These are phyloP conservation scores for Stenurella melanura DNA, from an alignment of 2,888 invertebrate species.

Conservation along the genomic window DNA sequence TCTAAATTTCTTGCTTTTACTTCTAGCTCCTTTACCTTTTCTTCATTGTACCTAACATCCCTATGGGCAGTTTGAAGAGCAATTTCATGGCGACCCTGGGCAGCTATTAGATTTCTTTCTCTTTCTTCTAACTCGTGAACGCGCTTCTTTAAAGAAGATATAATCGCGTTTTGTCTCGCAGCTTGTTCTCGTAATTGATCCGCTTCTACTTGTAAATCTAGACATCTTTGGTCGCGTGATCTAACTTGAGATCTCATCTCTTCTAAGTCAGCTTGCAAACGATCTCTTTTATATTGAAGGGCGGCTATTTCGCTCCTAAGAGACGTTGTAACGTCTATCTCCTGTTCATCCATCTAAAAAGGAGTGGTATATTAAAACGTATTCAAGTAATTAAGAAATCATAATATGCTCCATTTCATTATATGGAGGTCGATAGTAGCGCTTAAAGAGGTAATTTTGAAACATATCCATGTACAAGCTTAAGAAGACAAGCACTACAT, in stretches of 20 bases:
- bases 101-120: constrained; percentile 81
- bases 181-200: constrained; percentile 88
- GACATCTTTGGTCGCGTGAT: constrained; percentile 81
- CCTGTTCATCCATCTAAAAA: constrained; percentile 77
- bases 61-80: constrained; percentile 85
- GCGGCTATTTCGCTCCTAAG: constrained; percentile 90
- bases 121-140: constrained; percentile 87
- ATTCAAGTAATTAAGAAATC: not conserved
- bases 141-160: constrained; percentile 86
- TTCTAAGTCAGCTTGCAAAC: constrained; percentile 83
- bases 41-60: constrained; percentile 79
- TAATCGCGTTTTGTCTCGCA: constrained; percentile 87
- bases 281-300: constrained; percentile 88
- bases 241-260: constrained; percentile 80
- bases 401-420: not conserved
- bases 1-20: constrained; percentile 84
- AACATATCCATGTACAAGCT: too few relatives aligned
- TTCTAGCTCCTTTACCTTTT: constrained; percentile 85
- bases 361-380: not conserved
- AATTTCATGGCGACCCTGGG: constrained; percentile 80
- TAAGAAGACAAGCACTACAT: too few relatives aligned
- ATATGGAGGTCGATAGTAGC: too few relatives aligned
- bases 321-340: constrained; percentile 82
- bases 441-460: too few relatives aligned
- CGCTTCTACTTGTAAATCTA: constrained; percentile 87